Evolutionary conservation across 2,888 invertebrate genomes (phyloP), one percentile per base, ranked within the genome.

Genomic region (Brachyptera risi): DNA sequence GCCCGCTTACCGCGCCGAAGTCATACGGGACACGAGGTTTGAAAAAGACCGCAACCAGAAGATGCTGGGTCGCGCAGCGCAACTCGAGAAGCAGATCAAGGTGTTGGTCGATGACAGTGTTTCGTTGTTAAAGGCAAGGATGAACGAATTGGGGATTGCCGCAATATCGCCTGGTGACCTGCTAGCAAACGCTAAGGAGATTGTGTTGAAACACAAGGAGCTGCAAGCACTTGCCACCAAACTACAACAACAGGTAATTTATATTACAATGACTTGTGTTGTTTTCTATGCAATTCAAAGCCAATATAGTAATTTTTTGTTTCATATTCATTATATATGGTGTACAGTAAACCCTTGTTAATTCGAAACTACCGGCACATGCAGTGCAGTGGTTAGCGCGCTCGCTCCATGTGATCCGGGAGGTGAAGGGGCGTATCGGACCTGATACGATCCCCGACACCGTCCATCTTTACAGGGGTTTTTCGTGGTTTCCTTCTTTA

Each of bases 71-170:
- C 84, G 93, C 61, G 90, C 90, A 44, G 88, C 88, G n/a, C 92
- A 94, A 74, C 78, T 96, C 68, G 94, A 96, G 71, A 93, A 93
- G 73, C 94, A 96, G 79, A 94, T 96, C 65, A 90, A 88, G 73
- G 89, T 92, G 63, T 78, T 97, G 65, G 93, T 95, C 67, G 90
- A 91, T 69, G 96, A 96, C 74, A 94, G 96, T 71, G 92, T 95
- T 15, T 88, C 88, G 26, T 78, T 95, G 67, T 78, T 96, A 40
- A 92, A 94, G 74, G 87, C 89, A 47, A 83, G 96, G 65, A 91
- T 96, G 87, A 88, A 87, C 69, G 96, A 96, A 77, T 80, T 97
- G 68, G 93, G 92, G 64, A 93, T 96, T 65, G 89, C 90, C 75
- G 91, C 91, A 17, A 87, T 84, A 59, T 90, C 90, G 63, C 91